A percentile compares a stretch with the other conserved stretches of the same genome.
These are phyloP conservation scores for Actinia equina DNA, from an alignment of 64 coral and sea anemone species.

Conservation along the genomic window DNA sequence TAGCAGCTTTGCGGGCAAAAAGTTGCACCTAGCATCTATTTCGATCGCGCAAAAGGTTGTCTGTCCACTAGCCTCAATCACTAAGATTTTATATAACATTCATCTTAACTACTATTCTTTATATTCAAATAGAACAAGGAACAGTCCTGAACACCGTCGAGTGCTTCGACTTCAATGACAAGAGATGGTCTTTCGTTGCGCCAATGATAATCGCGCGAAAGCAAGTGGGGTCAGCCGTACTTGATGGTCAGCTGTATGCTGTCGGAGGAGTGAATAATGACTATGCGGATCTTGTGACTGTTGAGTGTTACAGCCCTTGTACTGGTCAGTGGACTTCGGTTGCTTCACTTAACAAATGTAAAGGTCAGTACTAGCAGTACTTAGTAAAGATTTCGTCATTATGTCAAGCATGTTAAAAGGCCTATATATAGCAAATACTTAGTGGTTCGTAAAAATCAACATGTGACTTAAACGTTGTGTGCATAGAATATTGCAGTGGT, in stretches of 20 bases:
- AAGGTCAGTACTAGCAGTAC: conserved; percentile 44
- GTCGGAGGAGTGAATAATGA: conserved; percentile 91
- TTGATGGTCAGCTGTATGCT: conserved; percentile 98
- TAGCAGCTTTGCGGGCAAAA: neutral
- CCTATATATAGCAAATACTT: neutral
- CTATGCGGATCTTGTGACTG: conserved; percentile 88
- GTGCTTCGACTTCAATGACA: conserved; percentile 86
- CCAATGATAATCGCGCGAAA: conserved; percentile 95
- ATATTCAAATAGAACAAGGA: conserved; percentile 47
- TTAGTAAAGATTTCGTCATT: neutral
- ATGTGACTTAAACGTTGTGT: no score
- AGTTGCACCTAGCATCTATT: no score
- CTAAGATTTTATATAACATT: no score
- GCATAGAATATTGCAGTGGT: no score
- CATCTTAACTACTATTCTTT: neutral
- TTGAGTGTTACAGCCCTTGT: conserved; percentile 78
- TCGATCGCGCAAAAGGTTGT: no score
- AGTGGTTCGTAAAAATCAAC: no score
- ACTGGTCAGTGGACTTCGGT: conserved; percentile 90
- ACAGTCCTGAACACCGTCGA: conserved; percentile 81
- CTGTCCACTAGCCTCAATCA: no score
- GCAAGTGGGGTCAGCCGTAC: conserved; percentile 71
- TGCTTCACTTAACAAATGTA: conserved; percentile 90
- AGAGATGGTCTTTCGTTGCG: conserved; percentile 67
- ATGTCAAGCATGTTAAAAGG: neutral